Base-by-base conservation (phyloP, 1,140 invertebrate species). In the Calosoma granatense region DNA sequence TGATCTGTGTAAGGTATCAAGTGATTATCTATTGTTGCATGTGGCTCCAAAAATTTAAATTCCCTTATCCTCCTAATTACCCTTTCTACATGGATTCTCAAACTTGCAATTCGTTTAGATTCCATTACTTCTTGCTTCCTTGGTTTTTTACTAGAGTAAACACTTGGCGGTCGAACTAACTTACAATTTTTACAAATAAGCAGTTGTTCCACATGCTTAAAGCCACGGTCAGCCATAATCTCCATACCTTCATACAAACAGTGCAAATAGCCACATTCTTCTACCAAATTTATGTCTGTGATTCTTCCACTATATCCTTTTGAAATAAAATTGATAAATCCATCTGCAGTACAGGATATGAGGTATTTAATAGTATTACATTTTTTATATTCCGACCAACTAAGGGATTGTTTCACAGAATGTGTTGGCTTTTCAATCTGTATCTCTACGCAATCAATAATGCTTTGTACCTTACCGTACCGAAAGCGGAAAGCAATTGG, bases 311-410 rank as follows among this genome's bases (percentile, higher is more conserved):
- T 69, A 65, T 60, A 74, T 0, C 69, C 71, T 54, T 58, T 22
- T 4, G 72, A 76, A 55, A 74, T 60, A 64, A 63, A 75, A 63
- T 67, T 72, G 9, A 74, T 62, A 2, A 73, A 57, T 6, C 73
- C 72, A 66, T 74, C 61, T 15, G 72, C 72, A 47, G 72, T 76
- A 51, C 60, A 68, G 21, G 68, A 71, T 53, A 78, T 63, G 9
- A 76, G 60, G 70, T 76, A 77, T 57, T 78, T 77, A 9, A 75
- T 61, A 11, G 73, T 75, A 56, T 76, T 75, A 20, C 61, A 64
- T 57, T 74, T 74, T 63, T 75, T 75, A 56, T 76, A 76, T 1
- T 74, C 67, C 2, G 73, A 75, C 72, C 73, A 77, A 21, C 71
- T 70, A 19, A 74, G 21, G 21, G 71, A 59, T 67, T 74, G 74